These are phyloP conservation scores for Protobothrops mucrosquamatus DNA, from an alignment of 2,113 vertebrate species.

Conservation along the genomic window DNA sequence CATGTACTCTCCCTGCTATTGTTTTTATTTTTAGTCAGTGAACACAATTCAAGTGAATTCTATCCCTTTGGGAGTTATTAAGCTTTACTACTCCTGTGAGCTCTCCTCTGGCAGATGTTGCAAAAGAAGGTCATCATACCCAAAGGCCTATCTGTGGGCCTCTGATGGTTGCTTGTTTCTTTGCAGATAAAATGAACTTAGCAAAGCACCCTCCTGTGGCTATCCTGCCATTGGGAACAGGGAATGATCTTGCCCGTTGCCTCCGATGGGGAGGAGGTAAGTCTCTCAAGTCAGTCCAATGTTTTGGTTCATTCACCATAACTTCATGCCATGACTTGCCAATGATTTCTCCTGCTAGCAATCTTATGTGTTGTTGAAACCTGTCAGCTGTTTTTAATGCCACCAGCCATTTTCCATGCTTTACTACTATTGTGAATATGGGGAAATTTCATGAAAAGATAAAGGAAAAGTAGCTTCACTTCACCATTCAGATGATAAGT, in stretches of 20 bases:
- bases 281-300: fast-evolving
- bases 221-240: constrained; percentile 73
- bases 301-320: neutral
- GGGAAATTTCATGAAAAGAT: neutral
- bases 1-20: neutral
- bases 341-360: neutral
- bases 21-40: too few species aligned
- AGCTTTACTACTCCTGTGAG: neutral
- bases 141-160: neutral
- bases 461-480: neutral
- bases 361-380: neutral
- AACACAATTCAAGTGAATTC: neutral
- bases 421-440: neutral
- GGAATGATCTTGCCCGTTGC: constrained; percentile 77
- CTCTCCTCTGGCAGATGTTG: neutral
- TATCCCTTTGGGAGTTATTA: neutral
- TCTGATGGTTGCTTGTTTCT: constrained; percentile 12
- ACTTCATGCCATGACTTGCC: neutral
- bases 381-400: neutral
- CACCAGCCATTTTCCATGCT: neutral
- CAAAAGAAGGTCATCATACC: neutral
- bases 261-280: constrained; percentile 82
- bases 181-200: constrained; percentile 71
- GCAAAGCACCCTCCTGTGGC: constrained; percentile 72
- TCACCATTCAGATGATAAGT: neutral